Conservation (phyloP, 2,888 invertebrate genomes). For the Parnassius glacialis region DNA sequence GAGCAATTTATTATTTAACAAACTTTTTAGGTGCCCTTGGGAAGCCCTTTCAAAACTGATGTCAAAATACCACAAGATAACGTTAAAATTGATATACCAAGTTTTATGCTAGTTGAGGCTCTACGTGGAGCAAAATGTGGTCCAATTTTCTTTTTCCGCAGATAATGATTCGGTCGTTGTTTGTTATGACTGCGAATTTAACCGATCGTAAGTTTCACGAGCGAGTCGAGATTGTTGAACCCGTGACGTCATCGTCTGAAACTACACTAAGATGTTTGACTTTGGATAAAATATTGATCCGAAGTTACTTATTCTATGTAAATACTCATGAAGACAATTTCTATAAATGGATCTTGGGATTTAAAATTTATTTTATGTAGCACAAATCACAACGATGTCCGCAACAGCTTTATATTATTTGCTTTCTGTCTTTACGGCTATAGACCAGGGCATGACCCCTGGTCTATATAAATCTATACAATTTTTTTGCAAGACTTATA, state of each 20-base stretch:
- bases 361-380: conserved; percentile 26
- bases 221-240: conserved; percentile 54
- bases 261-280: conserved; percentile 32
- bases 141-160: conserved; percentile 24
- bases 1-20: conserved; percentile 1
- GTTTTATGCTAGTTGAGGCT: conserved; percentile 27
- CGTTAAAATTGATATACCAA: background rate
- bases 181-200: conserved; percentile 73
- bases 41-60: conserved; percentile 32
- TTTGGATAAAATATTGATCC: conserved; percentile 22
- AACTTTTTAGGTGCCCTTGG: conserved; percentile 35
- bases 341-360: conserved; percentile 6
- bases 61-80: conserved; percentile 18
- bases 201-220: conserved; percentile 60
- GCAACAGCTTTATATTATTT: no score
- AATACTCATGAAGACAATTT: conserved; percentile 13
- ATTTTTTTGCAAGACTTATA: no score
- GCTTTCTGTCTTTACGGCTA: no score
- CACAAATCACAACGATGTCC: no score
- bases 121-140: conserved; percentile 24
- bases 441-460: no score
- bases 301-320: conserved; percentile 9
- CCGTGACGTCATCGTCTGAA: conserved; percentile 59
- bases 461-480: no score
- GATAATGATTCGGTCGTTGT: conserved; percentile 31